A percentile compares a stretch with the other conserved stretches of the same genome.
phyloP scores from a whole-genome alignment of 2,797 vertebrate genomes.

The Phyllotis vaccarum region DNA sequence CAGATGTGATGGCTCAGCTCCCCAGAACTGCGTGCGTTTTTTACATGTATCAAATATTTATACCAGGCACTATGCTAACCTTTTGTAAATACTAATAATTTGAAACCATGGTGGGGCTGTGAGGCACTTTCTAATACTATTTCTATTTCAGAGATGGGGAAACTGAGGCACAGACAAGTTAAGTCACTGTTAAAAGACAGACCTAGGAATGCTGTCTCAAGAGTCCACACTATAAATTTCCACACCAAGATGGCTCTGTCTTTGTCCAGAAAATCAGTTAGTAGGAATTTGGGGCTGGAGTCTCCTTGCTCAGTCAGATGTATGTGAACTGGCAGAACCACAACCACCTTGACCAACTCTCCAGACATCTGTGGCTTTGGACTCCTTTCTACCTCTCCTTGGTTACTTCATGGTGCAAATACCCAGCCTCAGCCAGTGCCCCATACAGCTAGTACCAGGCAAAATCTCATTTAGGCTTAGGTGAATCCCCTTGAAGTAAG shows the following conservation, averaged over 20 bases:
- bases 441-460: background rate
- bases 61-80: background rate
- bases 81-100: slow-evolving; percentile 16
- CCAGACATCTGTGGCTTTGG: background rate
- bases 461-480: background rate
- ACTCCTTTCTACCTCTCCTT: background rate
- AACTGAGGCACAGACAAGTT: background rate
- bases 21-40: background rate
- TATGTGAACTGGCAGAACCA: background rate
- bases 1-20: background rate
- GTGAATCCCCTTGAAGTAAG: slow-evolving; percentile 43
- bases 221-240: background rate
- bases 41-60: background rate
- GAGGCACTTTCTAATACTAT: background rate
- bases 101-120: background rate
- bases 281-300: background rate
- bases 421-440: background rate
- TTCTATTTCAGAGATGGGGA: slow-evolving; percentile 32
- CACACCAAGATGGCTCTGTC: background rate
- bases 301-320: background rate
- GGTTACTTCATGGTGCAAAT: background rate
- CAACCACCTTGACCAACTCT: background rate
- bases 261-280: background rate
- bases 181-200: background rate
- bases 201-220: background rate